These are phyloP conservation scores for Synanthedon formicaeformis DNA, from an alignment of 2,888 invertebrate species.

Conservation along the genomic window DNA sequence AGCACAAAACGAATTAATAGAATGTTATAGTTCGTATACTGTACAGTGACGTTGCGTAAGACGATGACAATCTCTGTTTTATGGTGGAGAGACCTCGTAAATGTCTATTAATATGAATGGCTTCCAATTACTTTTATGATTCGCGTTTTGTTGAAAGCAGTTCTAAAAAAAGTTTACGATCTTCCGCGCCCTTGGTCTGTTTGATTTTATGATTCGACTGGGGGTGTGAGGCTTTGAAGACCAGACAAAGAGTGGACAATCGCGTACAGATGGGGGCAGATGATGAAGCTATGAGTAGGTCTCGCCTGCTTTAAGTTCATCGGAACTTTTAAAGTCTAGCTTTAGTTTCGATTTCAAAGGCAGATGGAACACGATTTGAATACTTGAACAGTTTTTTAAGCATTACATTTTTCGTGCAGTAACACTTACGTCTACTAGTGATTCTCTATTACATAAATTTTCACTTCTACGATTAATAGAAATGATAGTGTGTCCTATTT, in stretches of 20 bases:
- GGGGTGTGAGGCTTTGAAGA: slow-evolving; percentile 33
- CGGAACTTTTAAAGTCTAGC: not conserved
- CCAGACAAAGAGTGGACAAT: slow-evolving; percentile 37
- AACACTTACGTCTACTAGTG: no score
- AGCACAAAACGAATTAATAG: slow-evolving; percentile 52
- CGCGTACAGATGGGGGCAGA: slow-evolving; percentile 30
- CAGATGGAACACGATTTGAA: not conserved
- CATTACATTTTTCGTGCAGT: no score
- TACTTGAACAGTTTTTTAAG: no score
- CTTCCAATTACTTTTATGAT: slow-evolving; percentile 70
- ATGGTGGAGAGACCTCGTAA: slow-evolving; percentile 62
- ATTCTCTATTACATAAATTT: no score
- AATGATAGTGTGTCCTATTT: no score
- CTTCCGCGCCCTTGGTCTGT: slow-evolving; percentile 47
- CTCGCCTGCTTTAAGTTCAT: slow-evolving; percentile 27
- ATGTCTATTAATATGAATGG: slow-evolving; percentile 72
- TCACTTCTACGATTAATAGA: no score
- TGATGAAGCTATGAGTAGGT: slow-evolving; percentile 28
- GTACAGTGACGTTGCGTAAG: slow-evolving; percentile 47
- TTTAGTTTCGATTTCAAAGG: not conserved
- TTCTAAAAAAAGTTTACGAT: slow-evolving; percentile 66
- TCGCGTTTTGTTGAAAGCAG: slow-evolving; percentile 63
- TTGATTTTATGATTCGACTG: slow-evolving; percentile 38
- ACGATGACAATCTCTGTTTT: slow-evolving; percentile 68
- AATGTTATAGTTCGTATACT: slow-evolving; percentile 27